Conservation (phyloP, 2,888 invertebrate genomes). For the Acrocera orbiculus region DNA sequence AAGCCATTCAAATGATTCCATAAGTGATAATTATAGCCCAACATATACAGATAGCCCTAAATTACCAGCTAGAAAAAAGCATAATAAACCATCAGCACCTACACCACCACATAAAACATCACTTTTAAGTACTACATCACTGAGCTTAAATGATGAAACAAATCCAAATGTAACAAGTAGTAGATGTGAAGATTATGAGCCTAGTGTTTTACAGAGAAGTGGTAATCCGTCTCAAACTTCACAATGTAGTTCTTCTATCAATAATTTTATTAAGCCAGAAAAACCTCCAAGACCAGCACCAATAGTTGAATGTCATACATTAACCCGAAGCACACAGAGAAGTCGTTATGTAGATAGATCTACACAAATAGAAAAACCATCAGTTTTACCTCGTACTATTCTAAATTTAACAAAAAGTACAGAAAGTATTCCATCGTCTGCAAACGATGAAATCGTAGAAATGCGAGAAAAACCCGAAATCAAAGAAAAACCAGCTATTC, state of each 20-base stretch:
- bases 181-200: neutral
- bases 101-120: conserved; percentile 36
- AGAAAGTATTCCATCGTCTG: conserved; percentile 14
- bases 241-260: conserved; percentile 15
- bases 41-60: conserved; percentile 56
- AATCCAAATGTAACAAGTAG: neutral
- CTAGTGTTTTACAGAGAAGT: conserved; percentile 11
- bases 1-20: conserved; percentile 48
- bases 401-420: conserved; percentile 16
- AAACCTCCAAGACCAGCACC: conserved; percentile 45
- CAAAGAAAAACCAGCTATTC: conserved; percentile 57
- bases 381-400: conserved; percentile 34
- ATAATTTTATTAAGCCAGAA: conserved; percentile 35
- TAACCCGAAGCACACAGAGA: conserved; percentile 14
- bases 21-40: conserved; percentile 49
- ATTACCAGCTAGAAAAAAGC: conserved; percentile 48
- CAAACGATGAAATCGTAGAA: conserved; percentile 15
- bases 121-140: neutral
- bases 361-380: conserved; percentile 25
- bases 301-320: conserved; percentile 14
- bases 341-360: conserved; percentile 9
- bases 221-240: conserved; percentile 15
- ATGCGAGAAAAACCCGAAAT: conserved; percentile 24
- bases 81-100: conserved; percentile 57
- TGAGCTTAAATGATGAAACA: neutral